Conservation (phyloP, 2,888 invertebrate genomes). For the Calliopum simillimum region DNA sequence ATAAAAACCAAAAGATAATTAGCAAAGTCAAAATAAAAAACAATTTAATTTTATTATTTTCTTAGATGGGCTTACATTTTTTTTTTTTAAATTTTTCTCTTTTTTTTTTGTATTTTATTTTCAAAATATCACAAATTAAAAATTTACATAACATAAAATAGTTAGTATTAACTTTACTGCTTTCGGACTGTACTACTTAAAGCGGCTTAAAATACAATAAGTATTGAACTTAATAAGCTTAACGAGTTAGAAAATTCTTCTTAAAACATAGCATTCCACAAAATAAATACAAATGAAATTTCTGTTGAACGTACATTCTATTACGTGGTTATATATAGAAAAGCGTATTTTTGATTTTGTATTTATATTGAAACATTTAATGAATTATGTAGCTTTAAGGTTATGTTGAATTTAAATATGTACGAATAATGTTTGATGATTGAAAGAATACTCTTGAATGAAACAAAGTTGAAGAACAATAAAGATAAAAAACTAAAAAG, state of each 20-base stretch:
- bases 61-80: constrained; percentile 49
- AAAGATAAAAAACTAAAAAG: neutral
- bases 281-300: constrained; percentile 26
- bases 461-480: neutral
- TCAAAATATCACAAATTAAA: constrained; percentile 5
- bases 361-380: constrained; percentile 20
- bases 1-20: neutral
- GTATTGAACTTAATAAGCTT: constrained; percentile 31
- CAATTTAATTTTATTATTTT: constrained; percentile 21
- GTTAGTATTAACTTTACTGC: neutral
- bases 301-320: constrained; percentile 16
- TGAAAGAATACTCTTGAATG: no score
- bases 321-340: constrained; percentile 2
- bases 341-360: constrained; percentile 6
- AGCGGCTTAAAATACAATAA: constrained; percentile 35
- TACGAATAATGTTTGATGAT: neutral
- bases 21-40: neutral
- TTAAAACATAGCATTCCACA: constrained; percentile 38
- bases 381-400: neutral
- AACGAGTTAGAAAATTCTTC: constrained; percentile 38
- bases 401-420: neutral
- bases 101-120: constrained; percentile 32
- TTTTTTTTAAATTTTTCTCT: constrained; percentile 28
- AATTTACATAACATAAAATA: constrained; percentile 18
- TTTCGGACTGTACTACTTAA: constrained; percentile 33